Base-by-base conservation (phyloP, 2,888 invertebrate species). In the Euspilapteryx auroguttella region DNA sequence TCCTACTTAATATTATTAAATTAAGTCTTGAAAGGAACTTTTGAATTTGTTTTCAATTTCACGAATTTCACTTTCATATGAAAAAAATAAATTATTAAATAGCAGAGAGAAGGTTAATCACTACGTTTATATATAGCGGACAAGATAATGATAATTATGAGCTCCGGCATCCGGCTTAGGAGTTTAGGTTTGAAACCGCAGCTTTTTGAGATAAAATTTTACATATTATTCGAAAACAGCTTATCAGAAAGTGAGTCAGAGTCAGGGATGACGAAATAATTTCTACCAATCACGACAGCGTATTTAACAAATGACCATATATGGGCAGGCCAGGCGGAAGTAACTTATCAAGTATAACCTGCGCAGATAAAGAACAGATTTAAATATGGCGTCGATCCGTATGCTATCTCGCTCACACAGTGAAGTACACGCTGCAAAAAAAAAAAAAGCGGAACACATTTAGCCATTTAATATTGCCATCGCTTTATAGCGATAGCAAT, bases 221-320 rank as follows among this genome's bases (percentile, higher is more conserved):
- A 17, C 17, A 6, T 6, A 17, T 5, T 6, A 17, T 5, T 17
- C 17, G 17, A 8, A 8, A 17, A 6, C 5, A 17, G 5, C 5
- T 6, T 8, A 17, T 6, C 8, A 17, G 5, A 5, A 8, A 17
- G 17, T 17, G 17, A 17, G 5, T 17, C 17, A 17, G 71, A 69
- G 44, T 71, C 71, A 66, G 47, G 48, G 45, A 49, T 59, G 59
- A 63, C 54, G 59, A 51, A 43, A 44, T 37, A 23, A 26, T 40
- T 49, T 56, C 53, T 52, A 48, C 81, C 81, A 81, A 81, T 82
- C 65, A 71, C 53, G 54, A 50, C 51, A 51, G 56, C 55, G 71
- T 61, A 68, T 75, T 68, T 52, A 59, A 58, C 64, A 77, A 76
- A 81, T 81, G 80, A 73, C 82, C 82, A 69, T 81, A 77, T 79